Base-by-base conservation (phyloP, 2,888 invertebrate species). In the Homarus gammarus region DNA sequence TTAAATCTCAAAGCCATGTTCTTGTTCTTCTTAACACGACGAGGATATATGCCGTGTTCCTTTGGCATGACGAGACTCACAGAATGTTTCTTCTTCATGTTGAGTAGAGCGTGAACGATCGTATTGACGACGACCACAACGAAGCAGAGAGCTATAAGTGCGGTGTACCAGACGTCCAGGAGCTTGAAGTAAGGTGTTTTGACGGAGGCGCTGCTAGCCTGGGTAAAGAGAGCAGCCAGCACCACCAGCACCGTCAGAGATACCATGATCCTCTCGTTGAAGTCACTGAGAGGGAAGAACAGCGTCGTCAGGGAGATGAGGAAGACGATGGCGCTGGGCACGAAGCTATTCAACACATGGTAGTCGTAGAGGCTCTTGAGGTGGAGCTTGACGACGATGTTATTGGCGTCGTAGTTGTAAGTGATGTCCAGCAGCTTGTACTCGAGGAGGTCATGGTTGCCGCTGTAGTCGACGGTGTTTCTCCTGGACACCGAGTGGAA, bases 201-300 rank as follows among this genome's bases (percentile, higher is more conserved):
- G 56, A 87, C 82, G 36, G 44, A 61, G 44, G 82, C 31, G 36
- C 31, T 1, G 56, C 61, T 44, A n/a, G 78, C 88, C 36, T 83
- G 83, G 10, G 88, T 36, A 51, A 88, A 88, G 38, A 88, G 77
- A 5, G 82, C 83, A 36, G 83, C 88, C 38, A 83, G 44, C 3
- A 88, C 88, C n/a, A 88, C 33, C 31, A 88, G 49, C 2, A 64
- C 73, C 31, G 84, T 89, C n/a, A 89, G 72, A 12, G 84, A 68
- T 0, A 79, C 84, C 81, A 81, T 84, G 64, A 89, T 73, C 44
- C 89, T n/a, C 70, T 89, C 89, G 49, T 81, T 89, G 75, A 89
- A 89, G 33, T 89, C 49, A 2, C 18, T 22, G 15, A 89, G 64
- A n/a, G 84, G 79, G 73, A 84, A 84, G 72, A 79, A 89, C 44